Percentiles rank a stretch among this genome's conserved stretches.
Evolutionary conservation across 2,113 vertebrate genomes (phyloP).

Genomic region (Antennarius striatus): DNA sequence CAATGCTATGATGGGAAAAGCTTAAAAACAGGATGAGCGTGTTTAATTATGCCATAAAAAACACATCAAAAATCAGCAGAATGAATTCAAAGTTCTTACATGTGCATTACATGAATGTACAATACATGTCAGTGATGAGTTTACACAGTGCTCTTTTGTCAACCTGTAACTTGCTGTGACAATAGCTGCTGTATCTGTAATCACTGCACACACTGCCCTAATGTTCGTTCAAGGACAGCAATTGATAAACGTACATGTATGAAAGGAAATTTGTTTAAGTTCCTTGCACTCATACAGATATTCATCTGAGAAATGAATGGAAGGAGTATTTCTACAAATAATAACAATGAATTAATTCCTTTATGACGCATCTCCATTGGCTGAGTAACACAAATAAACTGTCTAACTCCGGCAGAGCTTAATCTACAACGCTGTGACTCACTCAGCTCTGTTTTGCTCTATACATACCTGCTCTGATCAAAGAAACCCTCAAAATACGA

Average conservation of each 20-base stretch:
- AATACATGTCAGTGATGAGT: no score
- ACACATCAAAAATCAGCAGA: no score
- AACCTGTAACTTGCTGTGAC: no score
- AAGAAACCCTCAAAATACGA: slow-evolving; percentile 20
- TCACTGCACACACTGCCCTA: neutral
- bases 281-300: neutral
- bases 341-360: no score
- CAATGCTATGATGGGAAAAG: neutral
- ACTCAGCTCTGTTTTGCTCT: slow-evolving; percentile 56
- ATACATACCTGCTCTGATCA: slow-evolving; percentile 23
- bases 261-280: neutral
- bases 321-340: no score
- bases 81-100: no score
- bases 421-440: slow-evolving; percentile 58
- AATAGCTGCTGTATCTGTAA: neutral
- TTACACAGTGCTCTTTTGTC: no score
- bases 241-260: neutral
- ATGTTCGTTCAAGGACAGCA: neutral
- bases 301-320: no score
- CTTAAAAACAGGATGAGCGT: no score
- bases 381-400: neutral
- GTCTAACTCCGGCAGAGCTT: slow-evolving; percentile 48
- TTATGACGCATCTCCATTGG: no score
- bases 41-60: no score
- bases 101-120: no score